These are phyloP conservation scores for Pagrus major DNA, from an alignment of 2,113 vertebrate species.

Conservation along the genomic window DNA sequence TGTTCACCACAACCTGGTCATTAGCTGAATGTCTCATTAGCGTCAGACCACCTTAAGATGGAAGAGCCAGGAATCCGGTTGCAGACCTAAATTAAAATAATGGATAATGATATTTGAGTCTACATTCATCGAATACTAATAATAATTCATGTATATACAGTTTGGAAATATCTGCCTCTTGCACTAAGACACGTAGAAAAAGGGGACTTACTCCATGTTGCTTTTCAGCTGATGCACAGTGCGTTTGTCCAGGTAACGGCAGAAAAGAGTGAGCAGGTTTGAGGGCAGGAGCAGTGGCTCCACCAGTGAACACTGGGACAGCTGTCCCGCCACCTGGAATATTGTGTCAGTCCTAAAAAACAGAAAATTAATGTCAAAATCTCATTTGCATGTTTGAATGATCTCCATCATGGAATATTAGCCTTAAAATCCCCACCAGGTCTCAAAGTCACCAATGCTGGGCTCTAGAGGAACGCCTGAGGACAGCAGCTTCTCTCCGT, in stretches of 20 bases:
- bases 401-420: neutral
- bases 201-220: constrained; percentile 89
- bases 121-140: neutral
- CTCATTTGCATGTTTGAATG: neutral
- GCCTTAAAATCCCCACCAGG: constrained; percentile 82
- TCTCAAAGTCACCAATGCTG: constrained; percentile 86
- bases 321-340: constrained; percentile 90
- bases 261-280: constrained; percentile 94
- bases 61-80: constrained; percentile 80
- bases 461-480: constrained; percentile 85
- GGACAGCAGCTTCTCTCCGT: constrained; percentile 90
- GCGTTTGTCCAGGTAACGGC: constrained; percentile 94
- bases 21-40: constrained; percentile 25
- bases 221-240: constrained; percentile 89
- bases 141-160: neutral
- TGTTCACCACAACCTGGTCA: constrained; percentile 38
- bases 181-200: neutral
- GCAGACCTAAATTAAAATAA: constrained; percentile 74
- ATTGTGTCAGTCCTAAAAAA: constrained; percentile 89
- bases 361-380: neutral
- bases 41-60: constrained; percentile 65
- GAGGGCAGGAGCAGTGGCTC: constrained; percentile 92
- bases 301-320: constrained; percentile 89
- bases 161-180: neutral
- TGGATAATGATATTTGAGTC: neutral